Evolutionary conservation across 2,797 vertebrate genomes (phyloP).

Genomic region (Urophycis tenuis): DNA sequence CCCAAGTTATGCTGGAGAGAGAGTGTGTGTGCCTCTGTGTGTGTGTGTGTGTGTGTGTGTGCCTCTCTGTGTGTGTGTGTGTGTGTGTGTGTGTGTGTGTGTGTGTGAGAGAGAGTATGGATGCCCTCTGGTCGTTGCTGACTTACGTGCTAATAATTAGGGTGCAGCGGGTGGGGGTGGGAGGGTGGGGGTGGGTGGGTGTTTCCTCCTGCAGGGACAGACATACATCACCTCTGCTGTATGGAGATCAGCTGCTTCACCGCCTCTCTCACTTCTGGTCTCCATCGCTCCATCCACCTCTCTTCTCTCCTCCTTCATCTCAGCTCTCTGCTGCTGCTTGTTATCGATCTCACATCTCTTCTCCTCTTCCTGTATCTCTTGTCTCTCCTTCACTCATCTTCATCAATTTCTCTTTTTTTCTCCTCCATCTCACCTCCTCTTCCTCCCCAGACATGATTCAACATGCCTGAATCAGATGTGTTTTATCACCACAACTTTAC

Average conservation of each 20-base stretch:
- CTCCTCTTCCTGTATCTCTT: not conserved
- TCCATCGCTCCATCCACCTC: not conserved
- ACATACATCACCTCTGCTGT: slow-evolving; percentile 37
- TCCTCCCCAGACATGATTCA: not conserved
- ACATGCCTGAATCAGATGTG: not conserved
- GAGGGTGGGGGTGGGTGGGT: slow-evolving; percentile 12
- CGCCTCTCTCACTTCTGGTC: not conserved
- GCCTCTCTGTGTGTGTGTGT: not conserved
- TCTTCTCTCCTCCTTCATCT: not conserved
- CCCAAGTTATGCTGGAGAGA: slow-evolving; percentile 64
- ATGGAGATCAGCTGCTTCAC: slow-evolving; percentile 18
- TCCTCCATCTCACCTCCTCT: not conserved
- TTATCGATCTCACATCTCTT: not conserved
- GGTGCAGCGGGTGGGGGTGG: not conserved
- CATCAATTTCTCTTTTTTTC: not conserved
- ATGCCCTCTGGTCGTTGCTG: slow-evolving; percentile 66
- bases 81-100: not conserved
- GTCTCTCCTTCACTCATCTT: not conserved
- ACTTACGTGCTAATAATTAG: slow-evolving; percentile 74
- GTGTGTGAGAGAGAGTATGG: not conserved
- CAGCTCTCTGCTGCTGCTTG: not conserved
- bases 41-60: not conserved
- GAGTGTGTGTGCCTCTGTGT: not conserved
- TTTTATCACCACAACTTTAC: not conserved
- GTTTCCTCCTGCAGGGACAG: slow-evolving; percentile 51